Percentiles rank a stretch among this genome's conserved stretches.
Conservation (phyloP, 2,797 vertebrate species). For the Sphenodon punctatus region DNA sequence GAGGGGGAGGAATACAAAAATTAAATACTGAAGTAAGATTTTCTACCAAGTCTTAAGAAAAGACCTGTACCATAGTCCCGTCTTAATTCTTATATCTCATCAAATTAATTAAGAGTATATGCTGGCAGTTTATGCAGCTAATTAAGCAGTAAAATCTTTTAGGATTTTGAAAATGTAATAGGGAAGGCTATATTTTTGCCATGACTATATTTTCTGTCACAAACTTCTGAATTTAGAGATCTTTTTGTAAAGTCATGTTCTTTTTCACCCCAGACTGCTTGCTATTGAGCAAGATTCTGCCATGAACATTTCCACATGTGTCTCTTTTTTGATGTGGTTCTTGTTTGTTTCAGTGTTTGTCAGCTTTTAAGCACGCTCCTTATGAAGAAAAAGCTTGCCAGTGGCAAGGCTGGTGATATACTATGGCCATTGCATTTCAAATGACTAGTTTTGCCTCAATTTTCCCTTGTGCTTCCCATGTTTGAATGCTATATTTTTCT, state of each 20-base stretch:
- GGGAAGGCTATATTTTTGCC: not conserved
- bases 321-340: rapidly evolving
- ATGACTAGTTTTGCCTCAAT: no score
- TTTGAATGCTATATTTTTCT: no score
- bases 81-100: not conserved
- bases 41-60: not conserved
- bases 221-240: not conserved
- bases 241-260: not conserved
- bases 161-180: not conserved
- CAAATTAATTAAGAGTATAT: not conserved
- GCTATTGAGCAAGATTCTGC: not conserved
- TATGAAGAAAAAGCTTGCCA: no score
- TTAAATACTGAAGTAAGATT: not conserved
- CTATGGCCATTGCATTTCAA: no score
- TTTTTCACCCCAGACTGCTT: no score
- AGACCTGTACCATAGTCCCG: not conserved
- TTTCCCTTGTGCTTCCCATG: no score
- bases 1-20: not conserved
- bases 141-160: not conserved
- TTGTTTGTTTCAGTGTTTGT: no score
- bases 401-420: no score
- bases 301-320: not conserved
- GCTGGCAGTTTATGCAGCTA: not conserved
- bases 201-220: not conserved
- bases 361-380: no score